Conservation (phyloP, 2,888 invertebrate species). For the Eupithecia pulchellata region DNA sequence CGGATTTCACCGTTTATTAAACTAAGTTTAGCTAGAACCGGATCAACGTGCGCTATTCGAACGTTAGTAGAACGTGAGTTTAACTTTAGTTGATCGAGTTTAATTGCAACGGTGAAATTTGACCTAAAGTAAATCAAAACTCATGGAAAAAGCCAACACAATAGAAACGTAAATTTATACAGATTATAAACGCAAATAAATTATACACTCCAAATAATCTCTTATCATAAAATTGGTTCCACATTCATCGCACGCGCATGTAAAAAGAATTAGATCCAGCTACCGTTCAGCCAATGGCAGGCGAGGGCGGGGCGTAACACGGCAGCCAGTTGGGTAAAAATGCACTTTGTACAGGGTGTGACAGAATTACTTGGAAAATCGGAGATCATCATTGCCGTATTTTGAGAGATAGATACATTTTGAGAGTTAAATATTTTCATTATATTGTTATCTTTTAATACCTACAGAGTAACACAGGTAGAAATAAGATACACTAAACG, state of each 20-base stretch:
- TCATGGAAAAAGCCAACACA: neutral
- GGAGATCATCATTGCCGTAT: no score
- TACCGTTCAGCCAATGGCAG: slow-evolving; percentile 77
- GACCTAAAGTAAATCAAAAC: neutral
- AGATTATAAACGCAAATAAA: neutral
- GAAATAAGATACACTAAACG: neutral
- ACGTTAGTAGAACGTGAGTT: no score
- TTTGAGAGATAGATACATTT: neutral
- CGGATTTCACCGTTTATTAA: no score
- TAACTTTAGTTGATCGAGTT: no score
- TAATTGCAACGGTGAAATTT: neutral
- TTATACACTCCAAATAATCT: slow-evolving; percentile 1
- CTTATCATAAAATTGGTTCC: slow-evolving; percentile 50
- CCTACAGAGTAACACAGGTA: neutral
- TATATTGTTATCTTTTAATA: neutral
- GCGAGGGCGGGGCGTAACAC: slow-evolving; percentile 78
- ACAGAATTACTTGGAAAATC: neutral
- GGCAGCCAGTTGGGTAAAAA: slow-evolving; percentile 59
- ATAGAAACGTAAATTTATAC: neutral
- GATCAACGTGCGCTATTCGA: no score
- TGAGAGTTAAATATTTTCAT: neutral
- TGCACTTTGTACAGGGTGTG: slow-evolving; percentile 48
- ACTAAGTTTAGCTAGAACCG: no score
- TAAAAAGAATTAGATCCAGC: slow-evolving; percentile 64
- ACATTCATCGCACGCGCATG: slow-evolving; percentile 47